Percentiles rank a stretch among this genome's conserved stretches.
Evolutionary conservation across 1,140 invertebrate species (phyloP).

Genomic region (Dendrolimus kikuchii): DNA sequence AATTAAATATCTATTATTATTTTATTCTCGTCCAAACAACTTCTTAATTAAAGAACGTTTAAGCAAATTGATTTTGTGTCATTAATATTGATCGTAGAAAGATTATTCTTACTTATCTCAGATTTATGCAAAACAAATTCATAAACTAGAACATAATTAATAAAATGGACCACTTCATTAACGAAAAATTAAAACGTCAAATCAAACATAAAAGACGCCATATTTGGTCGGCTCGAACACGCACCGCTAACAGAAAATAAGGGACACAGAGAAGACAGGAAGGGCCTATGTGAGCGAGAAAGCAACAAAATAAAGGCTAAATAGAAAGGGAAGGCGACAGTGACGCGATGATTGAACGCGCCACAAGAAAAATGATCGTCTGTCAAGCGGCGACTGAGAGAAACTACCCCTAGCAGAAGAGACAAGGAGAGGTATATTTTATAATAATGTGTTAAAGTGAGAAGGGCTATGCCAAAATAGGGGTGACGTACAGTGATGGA

Average conservation of each 20-base stretch:
- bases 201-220: conserved; percentile 69
- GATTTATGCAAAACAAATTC: conserved; percentile 15
- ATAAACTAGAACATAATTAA: conserved; percentile 36
- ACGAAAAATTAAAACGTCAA: conserved; percentile 70
- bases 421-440: conserved; percentile 41
- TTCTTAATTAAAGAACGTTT: conserved; percentile 3
- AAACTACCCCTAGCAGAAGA: conserved; percentile 71
- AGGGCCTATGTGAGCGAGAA: conserved; percentile 60
- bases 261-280: conserved; percentile 70
- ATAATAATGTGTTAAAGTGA: conserved; percentile 26
- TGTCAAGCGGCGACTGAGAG: conserved; percentile 73
- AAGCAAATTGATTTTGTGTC: background rate
- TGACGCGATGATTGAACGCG: conserved; percentile 74
- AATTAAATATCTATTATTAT: too few relatives aligned
- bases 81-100: background rate
- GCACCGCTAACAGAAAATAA: conserved; percentile 72
- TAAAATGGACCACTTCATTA: conserved; percentile 46
- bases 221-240: conserved; percentile 68
- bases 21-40: background rate
- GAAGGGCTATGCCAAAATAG: conserved; percentile 65
- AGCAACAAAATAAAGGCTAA: conserved; percentile 36
- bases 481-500: conserved; percentile 74
- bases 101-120: background rate
- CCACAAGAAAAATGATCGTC: conserved; percentile 74
- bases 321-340: conserved; percentile 58